These are phyloP conservation scores for Lasioglossum morio DNA, from an alignment of 2,888 invertebrate species.

Conservation along the genomic window DNA sequence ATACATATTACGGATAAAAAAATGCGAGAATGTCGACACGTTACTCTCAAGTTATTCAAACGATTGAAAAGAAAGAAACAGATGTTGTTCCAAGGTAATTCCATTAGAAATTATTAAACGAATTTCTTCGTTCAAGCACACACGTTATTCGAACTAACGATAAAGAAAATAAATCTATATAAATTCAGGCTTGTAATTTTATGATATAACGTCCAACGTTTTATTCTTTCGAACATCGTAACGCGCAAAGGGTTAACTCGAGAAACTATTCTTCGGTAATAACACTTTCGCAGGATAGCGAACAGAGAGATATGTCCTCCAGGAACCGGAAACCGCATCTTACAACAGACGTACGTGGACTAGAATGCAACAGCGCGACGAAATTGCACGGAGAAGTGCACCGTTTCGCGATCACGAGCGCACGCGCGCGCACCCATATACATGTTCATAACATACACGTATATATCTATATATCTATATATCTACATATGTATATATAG, in stretches of 20 bases:
- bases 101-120: no score
- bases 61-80: background rate
- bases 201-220: no score
- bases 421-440: constrained; percentile 61
- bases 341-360: background rate
- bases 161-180: no score
- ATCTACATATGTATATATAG: constrained; percentile 70
- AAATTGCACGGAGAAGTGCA: constrained; percentile 6
- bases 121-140: no score
- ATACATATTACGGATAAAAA: no score
- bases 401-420: constrained; percentile 29
- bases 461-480: constrained; percentile 74
- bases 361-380: background rate
- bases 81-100: background rate
- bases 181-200: no score
- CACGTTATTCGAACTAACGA: no score
- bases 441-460: constrained; percentile 63
- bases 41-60: background rate
- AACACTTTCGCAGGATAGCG: background rate
- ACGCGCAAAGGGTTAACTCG: no score
- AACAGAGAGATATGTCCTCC: background rate
- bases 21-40: background rate
- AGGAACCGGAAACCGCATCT: background rate
- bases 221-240: no score
- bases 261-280: no score